These are phyloP conservation scores for Unio delphinus DNA, from an alignment of 2,888 invertebrate species.

Conservation along the genomic window DNA sequence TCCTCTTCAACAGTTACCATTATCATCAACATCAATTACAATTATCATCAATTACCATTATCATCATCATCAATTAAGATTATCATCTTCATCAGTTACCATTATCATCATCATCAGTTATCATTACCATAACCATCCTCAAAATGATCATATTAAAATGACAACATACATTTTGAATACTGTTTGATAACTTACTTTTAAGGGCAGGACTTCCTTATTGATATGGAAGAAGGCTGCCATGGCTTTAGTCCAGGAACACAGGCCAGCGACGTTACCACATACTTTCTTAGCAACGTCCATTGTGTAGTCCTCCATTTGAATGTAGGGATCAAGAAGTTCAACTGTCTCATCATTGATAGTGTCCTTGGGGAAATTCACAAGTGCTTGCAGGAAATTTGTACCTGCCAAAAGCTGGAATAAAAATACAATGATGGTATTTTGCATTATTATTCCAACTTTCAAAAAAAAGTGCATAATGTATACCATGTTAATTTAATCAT, in stretches of 20 bases:
- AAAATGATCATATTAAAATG: too few species aligned
- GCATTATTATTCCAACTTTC: too few species aligned
- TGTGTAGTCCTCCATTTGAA: slow-evolving; percentile 70
- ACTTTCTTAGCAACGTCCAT: slow-evolving; percentile 70
- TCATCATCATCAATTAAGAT: too few species aligned
- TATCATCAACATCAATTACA: too few species aligned
- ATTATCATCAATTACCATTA: too few species aligned
- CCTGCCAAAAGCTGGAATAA: slow-evolving; percentile 65
- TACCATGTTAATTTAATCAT: too few species aligned
- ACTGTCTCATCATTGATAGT: slow-evolving; percentile 72
- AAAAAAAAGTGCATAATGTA: too few species aligned
- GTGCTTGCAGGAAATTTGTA: slow-evolving; percentile 73
- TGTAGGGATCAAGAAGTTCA: slow-evolving; percentile 69
- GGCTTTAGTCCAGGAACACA: slow-evolving; percentile 70
- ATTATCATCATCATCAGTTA: background rate
- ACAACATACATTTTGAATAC: too few species aligned
- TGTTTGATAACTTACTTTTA: slow-evolving; percentile 60
- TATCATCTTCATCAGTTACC: too few species aligned
- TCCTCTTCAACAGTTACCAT: too few species aligned
- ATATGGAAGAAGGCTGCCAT: slow-evolving; percentile 71
- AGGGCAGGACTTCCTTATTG: slow-evolving; percentile 72
- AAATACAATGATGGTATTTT: background rate
- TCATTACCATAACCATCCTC: too few species aligned
- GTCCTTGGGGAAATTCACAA: slow-evolving; percentile 88
- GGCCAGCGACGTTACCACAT: slow-evolving; percentile 72